These are phyloP conservation scores for Xyrauchen texanus DNA, from an alignment of 2,113 vertebrate genomes.

Conservation along the genomic window DNA sequence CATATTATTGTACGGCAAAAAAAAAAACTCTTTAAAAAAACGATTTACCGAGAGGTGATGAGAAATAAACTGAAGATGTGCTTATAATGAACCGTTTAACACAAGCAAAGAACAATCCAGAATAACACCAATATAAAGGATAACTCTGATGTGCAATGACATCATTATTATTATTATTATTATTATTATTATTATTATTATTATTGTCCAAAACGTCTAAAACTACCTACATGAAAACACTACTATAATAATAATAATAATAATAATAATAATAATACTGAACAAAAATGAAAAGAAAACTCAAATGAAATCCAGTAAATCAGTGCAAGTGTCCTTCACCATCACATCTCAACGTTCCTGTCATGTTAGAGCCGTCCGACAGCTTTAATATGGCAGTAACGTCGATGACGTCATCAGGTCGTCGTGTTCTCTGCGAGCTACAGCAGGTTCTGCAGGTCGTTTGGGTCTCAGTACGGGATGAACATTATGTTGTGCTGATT, in stretches of 20 bases:
- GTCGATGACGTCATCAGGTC: constrained; percentile 58
- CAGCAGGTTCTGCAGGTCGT: constrained; percentile 64
- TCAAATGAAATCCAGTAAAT: constrained; percentile 45
- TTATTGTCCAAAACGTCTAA: constrained; percentile 60
- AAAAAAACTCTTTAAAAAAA: constrained; percentile 59
- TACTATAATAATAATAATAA: constrained; percentile 73
- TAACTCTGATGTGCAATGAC: constrained; percentile 81
- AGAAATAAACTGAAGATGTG: constrained; percentile 62
- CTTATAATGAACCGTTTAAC: constrained; percentile 52
- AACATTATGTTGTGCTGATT: constrained; percentile 92
- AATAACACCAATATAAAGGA: constrained; percentile 81
- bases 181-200: constrained; percentile 61
- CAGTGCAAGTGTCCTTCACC: constrained; percentile 62
- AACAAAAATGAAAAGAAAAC: constrained; percentile 65
- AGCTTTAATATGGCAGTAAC: constrained; percentile 66
- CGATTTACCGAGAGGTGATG: constrained; percentile 56
- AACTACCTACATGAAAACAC: constrained; percentile 50
- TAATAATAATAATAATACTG: constrained; percentile 45
- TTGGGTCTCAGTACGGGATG: constrained; percentile 53
- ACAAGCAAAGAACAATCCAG: constrained; percentile 51
- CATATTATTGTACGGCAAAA: constrained; percentile 72
- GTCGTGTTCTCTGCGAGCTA: constrained; percentile 38
- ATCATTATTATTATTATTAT: not conserved
- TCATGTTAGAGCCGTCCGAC: constrained; percentile 51
- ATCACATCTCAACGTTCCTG: constrained; percentile 55